Percentiles rank a stretch among this genome's conserved stretches.
phyloP scores from a whole-genome alignment of 2,797 vertebrate species.

The Gymnodraco acuticeps region DNA sequence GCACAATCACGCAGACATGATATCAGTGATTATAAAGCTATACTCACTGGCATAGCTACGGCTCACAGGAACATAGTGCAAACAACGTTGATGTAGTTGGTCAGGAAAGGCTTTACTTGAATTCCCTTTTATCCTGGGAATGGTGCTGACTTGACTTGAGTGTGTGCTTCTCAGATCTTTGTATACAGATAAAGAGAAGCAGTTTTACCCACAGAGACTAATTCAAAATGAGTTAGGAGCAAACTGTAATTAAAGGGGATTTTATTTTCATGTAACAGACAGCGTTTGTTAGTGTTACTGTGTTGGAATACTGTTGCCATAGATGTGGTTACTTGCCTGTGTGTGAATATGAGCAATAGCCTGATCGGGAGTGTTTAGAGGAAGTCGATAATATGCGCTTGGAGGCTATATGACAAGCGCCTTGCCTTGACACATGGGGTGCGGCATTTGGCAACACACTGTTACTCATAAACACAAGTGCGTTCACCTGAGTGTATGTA shows the following conservation, averaged over 20 bases:
- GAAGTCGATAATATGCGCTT: constrained; percentile 73
- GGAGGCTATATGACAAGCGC: constrained; percentile 56
- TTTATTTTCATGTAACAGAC: constrained; percentile 8
- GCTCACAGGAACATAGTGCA: constrained; percentile 28
- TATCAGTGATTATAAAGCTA: constrained; percentile 68
- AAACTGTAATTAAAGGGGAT: constrained; percentile 6
- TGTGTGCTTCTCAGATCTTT: constrained; percentile 32
- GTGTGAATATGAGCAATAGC: constrained; percentile 16
- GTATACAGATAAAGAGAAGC: constrained; percentile 11
- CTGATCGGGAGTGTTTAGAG: constrained; percentile 56
- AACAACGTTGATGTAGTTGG: constrained; percentile 41
- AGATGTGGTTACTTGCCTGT: constrained; percentile 13
- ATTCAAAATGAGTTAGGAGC: constrained; percentile 23
- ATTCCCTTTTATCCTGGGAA: constrained; percentile 45
- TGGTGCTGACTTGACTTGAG: constrained; percentile 13
- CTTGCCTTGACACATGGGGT: constrained; percentile 65
- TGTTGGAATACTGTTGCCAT: constrained; percentile 17
- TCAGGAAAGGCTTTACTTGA: constrained; percentile 39
- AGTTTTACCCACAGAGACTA: constrained; percentile 19
- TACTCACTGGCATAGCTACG: constrained; percentile 59
- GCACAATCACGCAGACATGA: constrained; percentile 76
- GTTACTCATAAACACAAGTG: constrained; percentile 72
- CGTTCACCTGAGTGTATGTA: constrained; percentile 4
- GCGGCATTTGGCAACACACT: constrained; percentile 61
- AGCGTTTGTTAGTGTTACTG: constrained; percentile 3